A percentile compares a stretch with the other conserved stretches of the same genome.
Conservation (phyloP, 2,797 vertebrate genomes). For the Manis pentadactyla region DNA sequence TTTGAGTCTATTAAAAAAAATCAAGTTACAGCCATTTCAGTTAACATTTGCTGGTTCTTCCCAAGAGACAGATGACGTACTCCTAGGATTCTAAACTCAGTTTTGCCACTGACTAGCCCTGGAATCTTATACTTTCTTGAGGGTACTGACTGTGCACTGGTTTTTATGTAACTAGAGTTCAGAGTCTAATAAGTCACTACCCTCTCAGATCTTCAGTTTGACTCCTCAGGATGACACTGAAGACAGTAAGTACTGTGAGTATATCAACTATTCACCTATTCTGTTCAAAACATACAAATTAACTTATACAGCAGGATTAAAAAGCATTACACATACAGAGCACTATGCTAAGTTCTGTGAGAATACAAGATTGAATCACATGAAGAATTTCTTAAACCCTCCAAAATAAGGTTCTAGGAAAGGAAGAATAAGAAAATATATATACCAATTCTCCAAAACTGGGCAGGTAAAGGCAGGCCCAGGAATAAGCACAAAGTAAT, state of each 20-base stretch:
- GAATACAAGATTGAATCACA: neutral
- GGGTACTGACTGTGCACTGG: neutral
- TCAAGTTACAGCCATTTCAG: neutral
- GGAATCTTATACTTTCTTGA: neutral
- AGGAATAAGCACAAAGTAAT: neutral
- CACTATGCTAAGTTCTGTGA: neutral
- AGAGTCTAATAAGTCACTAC: neutral
- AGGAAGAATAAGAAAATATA: neutral
- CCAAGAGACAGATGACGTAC: neutral
- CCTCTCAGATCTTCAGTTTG: neutral
- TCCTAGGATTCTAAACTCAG: neutral
- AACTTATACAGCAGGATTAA: neutral
- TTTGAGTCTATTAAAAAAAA: neutral
- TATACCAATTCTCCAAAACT: neutral
- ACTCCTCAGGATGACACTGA: conserved; percentile 24
- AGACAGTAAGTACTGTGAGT: neutral
- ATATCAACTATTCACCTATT: neutral
- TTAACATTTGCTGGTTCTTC: neutral
- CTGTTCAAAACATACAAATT: conserved; percentile 22
- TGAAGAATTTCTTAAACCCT: conserved; percentile 14
- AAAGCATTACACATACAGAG: neutral
- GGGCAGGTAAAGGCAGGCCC: neutral
- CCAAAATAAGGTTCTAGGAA: neutral
- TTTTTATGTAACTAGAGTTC: neutral
- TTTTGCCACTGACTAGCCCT: neutral